Conservation (phyloP, 2,888 invertebrate genomes). For the Hymenopus coronatus region DNA sequence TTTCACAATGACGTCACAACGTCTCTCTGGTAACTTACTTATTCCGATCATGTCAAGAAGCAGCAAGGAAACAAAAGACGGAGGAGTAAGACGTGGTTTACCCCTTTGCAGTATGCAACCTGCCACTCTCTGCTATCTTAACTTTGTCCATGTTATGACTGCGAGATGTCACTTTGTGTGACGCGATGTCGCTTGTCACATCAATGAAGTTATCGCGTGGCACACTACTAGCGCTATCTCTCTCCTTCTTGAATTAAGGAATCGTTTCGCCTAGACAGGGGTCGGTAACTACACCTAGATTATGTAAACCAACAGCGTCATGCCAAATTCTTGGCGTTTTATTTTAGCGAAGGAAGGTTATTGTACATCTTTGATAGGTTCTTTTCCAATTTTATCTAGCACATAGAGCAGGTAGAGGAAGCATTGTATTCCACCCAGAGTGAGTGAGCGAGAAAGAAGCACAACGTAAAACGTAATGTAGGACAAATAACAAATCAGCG, state of each 20-base stretch:
- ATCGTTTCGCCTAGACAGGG: not conserved
- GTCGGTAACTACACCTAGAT: not conserved
- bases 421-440: too few species aligned
- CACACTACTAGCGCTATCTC: not conserved
- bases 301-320: too few species aligned
- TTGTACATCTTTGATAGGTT: too few species aligned
- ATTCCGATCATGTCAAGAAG: not conserved
- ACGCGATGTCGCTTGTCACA: conserved; percentile 7
- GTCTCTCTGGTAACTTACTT: not conserved
- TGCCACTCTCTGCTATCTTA: conserved; percentile 9
- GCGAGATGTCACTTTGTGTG: conserved; percentile 10
- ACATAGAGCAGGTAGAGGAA: too few species aligned
- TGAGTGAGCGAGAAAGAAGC: too few species aligned
- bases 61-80: not conserved
- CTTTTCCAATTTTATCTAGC: too few species aligned
- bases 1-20: not conserved
- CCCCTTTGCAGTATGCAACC: not conserved
- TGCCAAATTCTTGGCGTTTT: too few species aligned
- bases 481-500: too few species aligned
- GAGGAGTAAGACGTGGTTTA: not conserved
- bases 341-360: too few species aligned
- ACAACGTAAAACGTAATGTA: too few species aligned
- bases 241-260: not conserved
- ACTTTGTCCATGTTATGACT: conserved; percentile 12
- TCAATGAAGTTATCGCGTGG: conserved; percentile 25